A percentile compares a stretch with the other conserved stretches of the same genome.
phyloP scores from a whole-genome alignment of 2,113 vertebrate genomes.

The Pelecanus crispus region DNA sequence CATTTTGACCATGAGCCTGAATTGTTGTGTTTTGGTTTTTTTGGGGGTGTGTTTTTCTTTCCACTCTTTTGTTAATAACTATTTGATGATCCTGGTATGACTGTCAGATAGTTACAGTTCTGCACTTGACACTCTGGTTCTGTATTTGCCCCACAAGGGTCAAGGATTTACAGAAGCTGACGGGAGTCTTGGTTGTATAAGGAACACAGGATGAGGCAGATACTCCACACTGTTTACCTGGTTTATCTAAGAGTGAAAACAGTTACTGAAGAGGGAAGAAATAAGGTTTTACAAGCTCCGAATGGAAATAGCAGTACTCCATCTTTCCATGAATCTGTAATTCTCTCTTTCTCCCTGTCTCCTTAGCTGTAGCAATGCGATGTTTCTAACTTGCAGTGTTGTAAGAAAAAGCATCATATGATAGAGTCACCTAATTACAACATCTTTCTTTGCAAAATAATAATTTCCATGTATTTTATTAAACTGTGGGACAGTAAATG shows the following conservation, averaged over 20 bases:
- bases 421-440: not conserved
- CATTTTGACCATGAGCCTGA: not conserved
- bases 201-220: slow-evolving; percentile 2
- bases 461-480: not conserved
- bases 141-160: not conserved
- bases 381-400: not conserved
- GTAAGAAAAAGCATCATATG: not conserved
- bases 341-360: not conserved
- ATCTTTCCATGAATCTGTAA: not conserved
- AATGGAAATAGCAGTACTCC: not conserved
- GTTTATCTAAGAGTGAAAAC: not conserved
- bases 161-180: slow-evolving; percentile 1
- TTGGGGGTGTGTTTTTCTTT: not conserved
- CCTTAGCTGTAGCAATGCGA: not conserved
- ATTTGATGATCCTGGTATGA: not conserved
- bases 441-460: slow-evolving; percentile 4
- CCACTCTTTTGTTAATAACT: not conserved
- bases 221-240: not conserved
- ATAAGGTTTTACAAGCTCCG: not conserved
- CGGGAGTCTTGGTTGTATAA: not conserved
- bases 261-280: not conserved
- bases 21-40: not conserved
- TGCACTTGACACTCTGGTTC: not conserved
- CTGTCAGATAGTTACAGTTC: not conserved
- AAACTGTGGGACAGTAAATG: not conserved